A percentile compares a stretch with the other conserved stretches of the same genome.
Evolutionary conservation across 2,888 invertebrate genomes (phyloP).

Genomic region (Phytoseiulus persimilis): DNA sequence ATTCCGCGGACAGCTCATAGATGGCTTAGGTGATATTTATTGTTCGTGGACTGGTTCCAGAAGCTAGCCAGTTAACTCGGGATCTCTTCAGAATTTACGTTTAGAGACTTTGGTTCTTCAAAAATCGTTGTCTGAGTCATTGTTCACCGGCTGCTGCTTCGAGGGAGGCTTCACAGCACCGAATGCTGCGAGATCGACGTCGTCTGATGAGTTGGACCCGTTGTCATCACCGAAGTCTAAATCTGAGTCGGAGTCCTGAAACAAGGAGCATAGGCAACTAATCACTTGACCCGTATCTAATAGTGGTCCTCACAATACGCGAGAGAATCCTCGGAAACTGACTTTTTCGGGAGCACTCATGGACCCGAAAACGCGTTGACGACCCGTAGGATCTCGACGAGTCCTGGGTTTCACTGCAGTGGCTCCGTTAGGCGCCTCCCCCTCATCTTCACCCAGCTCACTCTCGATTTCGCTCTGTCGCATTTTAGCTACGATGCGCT

Average conservation of each 20-base stretch:
- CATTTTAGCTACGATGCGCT: conserved; percentile 57
- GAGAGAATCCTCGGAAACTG: conserved; percentile 43
- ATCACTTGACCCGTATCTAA: no score
- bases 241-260: conserved; percentile 53
- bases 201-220: conserved; percentile 45
- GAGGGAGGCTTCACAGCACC: conserved; percentile 41
- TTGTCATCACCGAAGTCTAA: conserved; percentile 56
- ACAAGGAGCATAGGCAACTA: no score
- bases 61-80: no score
- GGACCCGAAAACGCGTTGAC: conserved; percentile 34
- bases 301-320: no score
- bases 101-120: no score
- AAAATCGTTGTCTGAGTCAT: conserved; percentile 21
- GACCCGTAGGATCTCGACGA: conserved; percentile 10
- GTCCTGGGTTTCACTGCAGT: conserved; percentile 41
- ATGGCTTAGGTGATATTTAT: no score
- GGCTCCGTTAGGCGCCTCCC: conserved; percentile 50
- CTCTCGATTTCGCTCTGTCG: conserved; percentile 55
- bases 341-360: conserved; percentile 20
- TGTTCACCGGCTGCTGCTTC: conserved; percentile 11
- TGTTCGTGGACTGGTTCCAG: no score
- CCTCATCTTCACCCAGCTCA: conserved; percentile 53
- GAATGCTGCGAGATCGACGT: conserved; percentile 44
- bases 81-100: no score
- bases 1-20: no score